These are phyloP conservation scores for Drosophila carrolli DNA, from an alignment of 1,140 invertebrate genomes.

Conservation along the genomic window DNA sequence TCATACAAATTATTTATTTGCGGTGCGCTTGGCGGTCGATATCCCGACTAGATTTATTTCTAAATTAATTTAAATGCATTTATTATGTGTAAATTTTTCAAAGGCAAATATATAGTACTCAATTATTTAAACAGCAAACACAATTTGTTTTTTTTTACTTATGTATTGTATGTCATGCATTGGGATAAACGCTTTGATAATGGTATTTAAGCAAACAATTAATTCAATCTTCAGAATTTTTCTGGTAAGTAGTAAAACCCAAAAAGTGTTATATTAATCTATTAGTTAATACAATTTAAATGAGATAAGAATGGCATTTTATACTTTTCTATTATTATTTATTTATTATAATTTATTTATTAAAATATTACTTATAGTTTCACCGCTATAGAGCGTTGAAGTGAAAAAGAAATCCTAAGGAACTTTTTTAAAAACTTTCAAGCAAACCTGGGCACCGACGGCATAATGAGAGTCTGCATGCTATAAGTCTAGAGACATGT, in stretches of 20 bases:
- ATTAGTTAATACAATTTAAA: too few relatives aligned
- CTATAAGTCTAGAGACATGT: too few relatives aligned
- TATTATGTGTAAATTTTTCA: constrained; percentile 74
- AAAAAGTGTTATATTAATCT: too few relatives aligned
- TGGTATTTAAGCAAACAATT: constrained; percentile 6
- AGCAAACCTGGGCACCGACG: too few relatives aligned
- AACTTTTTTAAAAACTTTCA: too few relatives aligned
- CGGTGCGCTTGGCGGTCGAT: constrained; percentile 64
- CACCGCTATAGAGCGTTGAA: too few relatives aligned
- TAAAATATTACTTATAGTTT: too few relatives aligned
- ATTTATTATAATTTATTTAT: too few relatives aligned
- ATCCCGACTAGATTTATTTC: constrained; percentile 78
- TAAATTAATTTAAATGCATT: constrained; percentile 80
- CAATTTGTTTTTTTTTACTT: constrained; percentile 33
- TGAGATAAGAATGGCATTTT: too few relatives aligned
- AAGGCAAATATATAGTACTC: constrained; percentile 78
- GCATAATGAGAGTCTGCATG: too few relatives aligned
- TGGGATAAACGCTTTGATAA: constrained; percentile 24
- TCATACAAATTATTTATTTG: constrained; percentile 36
- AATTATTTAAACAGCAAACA: constrained; percentile 71
- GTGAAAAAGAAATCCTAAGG: too few relatives aligned
- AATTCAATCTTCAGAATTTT: background rate
- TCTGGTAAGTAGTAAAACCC: background rate
- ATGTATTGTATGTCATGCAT: constrained; percentile 28
- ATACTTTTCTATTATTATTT: too few relatives aligned